These are phyloP conservation scores for Aphelinus atriplicis DNA, from an alignment of 1,140 invertebrate species.

Conservation along the genomic window DNA sequence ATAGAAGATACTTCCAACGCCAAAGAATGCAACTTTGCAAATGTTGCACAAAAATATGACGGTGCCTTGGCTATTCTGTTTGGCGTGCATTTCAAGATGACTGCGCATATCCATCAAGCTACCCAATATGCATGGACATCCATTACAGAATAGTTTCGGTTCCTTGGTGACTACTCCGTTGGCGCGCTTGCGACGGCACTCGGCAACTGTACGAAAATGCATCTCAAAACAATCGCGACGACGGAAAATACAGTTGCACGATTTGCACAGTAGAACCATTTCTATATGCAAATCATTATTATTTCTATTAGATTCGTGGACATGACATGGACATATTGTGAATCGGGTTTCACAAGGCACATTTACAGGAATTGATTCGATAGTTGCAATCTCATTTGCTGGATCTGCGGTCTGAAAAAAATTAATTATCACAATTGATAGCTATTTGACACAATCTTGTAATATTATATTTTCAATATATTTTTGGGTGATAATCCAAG, in stretches of 20 bases:
- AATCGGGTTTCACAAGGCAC: not conserved
- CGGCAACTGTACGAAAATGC: constrained; percentile 47
- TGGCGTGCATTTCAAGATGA: constrained; percentile 52
- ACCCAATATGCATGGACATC: constrained; percentile 47
- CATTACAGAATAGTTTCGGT: constrained; percentile 55
- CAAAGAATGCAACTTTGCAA: constrained; percentile 58
- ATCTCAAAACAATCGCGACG: constrained; percentile 54
- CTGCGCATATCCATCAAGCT: constrained; percentile 46
- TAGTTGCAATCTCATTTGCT: not conserved
- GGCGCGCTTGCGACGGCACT: constrained; percentile 44
- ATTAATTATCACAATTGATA: too few species aligned
- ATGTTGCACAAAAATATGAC: constrained; percentile 56
- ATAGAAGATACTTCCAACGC: constrained; percentile 54
- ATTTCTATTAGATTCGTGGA: constrained; percentile 27
- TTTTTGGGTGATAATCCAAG: too few species aligned
- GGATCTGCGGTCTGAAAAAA: not conserved
- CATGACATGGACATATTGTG: constrained; percentile 57
- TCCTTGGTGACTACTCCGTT: constrained; percentile 35
- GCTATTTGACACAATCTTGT: too few species aligned
- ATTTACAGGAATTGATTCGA: not conserved
- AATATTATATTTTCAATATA: too few species aligned
- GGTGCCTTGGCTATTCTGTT: constrained; percentile 33
- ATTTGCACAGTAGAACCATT: constrained; percentile 54
- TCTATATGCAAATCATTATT: constrained; percentile 53
- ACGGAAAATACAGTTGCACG: constrained; percentile 54